Percentiles rank a stretch among this genome's conserved stretches.
These are phyloP conservation scores for Bellardia bayeri DNA, from an alignment of 2,888 invertebrate species.

Conservation along the genomic window DNA sequence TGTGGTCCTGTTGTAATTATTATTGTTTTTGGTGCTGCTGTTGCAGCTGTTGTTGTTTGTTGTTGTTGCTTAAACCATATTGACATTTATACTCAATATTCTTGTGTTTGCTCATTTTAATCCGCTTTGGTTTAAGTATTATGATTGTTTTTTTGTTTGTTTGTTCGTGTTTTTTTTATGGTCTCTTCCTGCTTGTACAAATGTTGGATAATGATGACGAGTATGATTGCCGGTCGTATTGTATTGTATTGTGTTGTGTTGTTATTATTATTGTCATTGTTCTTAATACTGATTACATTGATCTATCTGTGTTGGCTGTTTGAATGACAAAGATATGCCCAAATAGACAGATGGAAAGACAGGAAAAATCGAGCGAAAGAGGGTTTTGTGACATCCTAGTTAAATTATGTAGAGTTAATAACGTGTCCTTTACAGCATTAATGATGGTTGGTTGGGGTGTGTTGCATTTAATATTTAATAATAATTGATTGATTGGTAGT, in stretches of 20 bases:
- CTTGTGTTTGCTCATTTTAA: conserved; percentile 67
- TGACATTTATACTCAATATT: conserved; percentile 66
- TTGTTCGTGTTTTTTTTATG: background rate
- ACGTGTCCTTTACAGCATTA: conserved; percentile 28
- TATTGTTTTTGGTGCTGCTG: conserved; percentile 2
- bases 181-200: conserved; percentile 14
- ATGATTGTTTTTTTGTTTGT: conserved; percentile 35
- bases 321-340: conserved; percentile 44
- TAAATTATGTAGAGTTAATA: conserved; percentile 59
- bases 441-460: background rate
- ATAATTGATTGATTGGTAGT: conserved; percentile 2
- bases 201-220: conserved; percentile 6
- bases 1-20: conserved; percentile 34
- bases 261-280: conserved; percentile 52
- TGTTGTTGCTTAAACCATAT: conserved; percentile 60
- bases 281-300: conserved; percentile 68
- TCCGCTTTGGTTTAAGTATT: conserved; percentile 70
- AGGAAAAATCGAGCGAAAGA: background rate
- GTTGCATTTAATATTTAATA: conserved; percentile 19
- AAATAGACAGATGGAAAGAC: conserved; percentile 17
- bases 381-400: background rate
- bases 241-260: conserved; percentile 6
- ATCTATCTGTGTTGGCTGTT: conserved; percentile 62
- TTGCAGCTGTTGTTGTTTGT: background rate
- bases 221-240: conserved; percentile 54